These are phyloP conservation scores for Papilio polytes DNA, from an alignment of 1,140 invertebrate genomes.

Conservation along the genomic window DNA sequence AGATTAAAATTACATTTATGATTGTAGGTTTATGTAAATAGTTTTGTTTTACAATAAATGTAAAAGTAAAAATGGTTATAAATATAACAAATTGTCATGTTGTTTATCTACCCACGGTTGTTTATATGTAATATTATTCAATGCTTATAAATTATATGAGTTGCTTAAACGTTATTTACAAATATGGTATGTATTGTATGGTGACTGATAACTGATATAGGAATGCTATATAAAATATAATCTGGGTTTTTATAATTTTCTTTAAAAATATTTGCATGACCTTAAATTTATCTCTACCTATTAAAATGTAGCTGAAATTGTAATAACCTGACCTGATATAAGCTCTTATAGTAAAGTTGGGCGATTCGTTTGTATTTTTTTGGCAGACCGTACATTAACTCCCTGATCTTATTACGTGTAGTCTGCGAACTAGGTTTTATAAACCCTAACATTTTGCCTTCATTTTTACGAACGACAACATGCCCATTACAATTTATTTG, in stretches of 20 bases:
- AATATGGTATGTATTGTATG: conserved; percentile 27
- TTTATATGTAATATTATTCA: conserved; percentile 33
- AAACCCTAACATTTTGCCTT: no score
- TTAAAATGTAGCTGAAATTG: not conserved
- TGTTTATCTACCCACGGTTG: conserved; percentile 37
- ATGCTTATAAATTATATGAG: conserved; percentile 41
- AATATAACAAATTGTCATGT: conserved; percentile 34
- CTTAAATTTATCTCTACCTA: not conserved
- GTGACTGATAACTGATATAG: conserved; percentile 34
- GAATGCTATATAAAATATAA: conserved; percentile 37
- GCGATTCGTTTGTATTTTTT: no score
- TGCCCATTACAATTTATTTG: no score
- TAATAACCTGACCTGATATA: not conserved
- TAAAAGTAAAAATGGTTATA: conserved; percentile 45
- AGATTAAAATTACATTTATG: conserved; percentile 60
- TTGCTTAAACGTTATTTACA: conserved; percentile 34
- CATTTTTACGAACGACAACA: no score
- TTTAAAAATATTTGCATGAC: conserved; percentile 12
- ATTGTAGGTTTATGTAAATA: conserved; percentile 78
- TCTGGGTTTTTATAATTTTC: conserved; percentile 27
- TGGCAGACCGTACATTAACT: no score
- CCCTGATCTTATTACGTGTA: no score
- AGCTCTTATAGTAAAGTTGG: not conserved
- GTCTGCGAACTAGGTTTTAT: no score
- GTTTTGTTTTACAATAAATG: conserved; percentile 68